phyloP scores from a whole-genome alignment of 2,888 invertebrate species.

The Drosophila lacicola region DNA sequence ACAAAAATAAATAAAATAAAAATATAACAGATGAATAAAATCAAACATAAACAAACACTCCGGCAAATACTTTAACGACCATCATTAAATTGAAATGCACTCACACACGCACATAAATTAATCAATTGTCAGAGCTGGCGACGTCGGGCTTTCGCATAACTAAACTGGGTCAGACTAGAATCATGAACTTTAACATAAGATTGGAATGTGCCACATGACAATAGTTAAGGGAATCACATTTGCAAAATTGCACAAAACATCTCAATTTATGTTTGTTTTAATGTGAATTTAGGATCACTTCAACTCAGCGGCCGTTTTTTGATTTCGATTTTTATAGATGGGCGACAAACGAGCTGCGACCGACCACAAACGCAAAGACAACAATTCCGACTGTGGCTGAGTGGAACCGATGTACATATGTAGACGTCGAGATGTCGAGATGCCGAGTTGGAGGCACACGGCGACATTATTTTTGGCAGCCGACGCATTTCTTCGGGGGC shows the following conservation, averaged over 20 bases:
- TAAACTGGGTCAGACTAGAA: constrained; percentile 41
- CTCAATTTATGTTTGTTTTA: background rate
- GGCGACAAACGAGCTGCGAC: constrained; percentile 48
- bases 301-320: background rate
- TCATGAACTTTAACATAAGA: background rate
- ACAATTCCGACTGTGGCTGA: constrained; percentile 73
- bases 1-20: constrained; percentile 6
- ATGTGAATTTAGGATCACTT: constrained; percentile 10
- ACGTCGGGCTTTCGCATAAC: background rate
- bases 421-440: constrained; percentile 43
- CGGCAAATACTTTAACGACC: constrained; percentile 44
- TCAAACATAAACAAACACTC: constrained; percentile 74
- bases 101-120: constrained; percentile 1
- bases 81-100: constrained; percentile 43
- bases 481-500: constrained; percentile 30
- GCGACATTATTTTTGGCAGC: constrained; percentile 65
- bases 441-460: constrained; percentile 45
- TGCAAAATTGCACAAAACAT: background rate
- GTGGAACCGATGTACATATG: constrained; percentile 33
- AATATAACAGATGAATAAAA: constrained; percentile 10
- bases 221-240: background rate
- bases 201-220: constrained; percentile 3
- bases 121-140: constrained; percentile 14
- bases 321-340: constrained; percentile 15
- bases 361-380: constrained; percentile 78